phyloP scores from a whole-genome alignment of 2,113 vertebrate species.

The Hippocampus comes region DNA sequence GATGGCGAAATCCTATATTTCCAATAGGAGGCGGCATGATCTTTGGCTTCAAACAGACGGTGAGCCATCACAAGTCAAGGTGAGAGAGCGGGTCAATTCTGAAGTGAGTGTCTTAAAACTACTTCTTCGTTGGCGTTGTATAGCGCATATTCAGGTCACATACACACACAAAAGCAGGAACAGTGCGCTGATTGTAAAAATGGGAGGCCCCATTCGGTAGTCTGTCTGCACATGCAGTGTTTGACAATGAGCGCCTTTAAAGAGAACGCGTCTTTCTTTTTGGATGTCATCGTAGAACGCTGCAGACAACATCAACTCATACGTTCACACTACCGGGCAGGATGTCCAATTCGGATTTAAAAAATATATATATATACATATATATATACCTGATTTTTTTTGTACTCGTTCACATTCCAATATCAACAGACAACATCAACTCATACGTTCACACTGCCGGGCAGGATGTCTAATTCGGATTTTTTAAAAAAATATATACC shows the following conservation, averaged over 20 bases:
- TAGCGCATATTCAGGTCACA: not conserved
- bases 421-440: too few species aligned
- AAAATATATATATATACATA: too few species aligned
- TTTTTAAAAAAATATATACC: too few species aligned
- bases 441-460: too few species aligned
- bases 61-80: constrained; percentile 62
- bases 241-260: constrained; percentile 35
- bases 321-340: too few species aligned
- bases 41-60: constrained; percentile 74
- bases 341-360: too few species aligned
- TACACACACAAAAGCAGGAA: not conserved
- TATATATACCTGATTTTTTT: too few species aligned
- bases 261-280: constrained; percentile 7
- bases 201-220: not conserved
- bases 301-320: too few species aligned
- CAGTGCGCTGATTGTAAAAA: constrained; percentile 7
- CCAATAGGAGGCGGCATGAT: constrained; percentile 71
- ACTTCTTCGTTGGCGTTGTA: not conserved
- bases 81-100: too few species aligned
- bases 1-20: constrained; percentile 74
- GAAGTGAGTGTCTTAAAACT: not conserved
- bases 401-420: too few species aligned
- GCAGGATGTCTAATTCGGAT: too few species aligned
- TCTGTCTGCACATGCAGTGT: constrained; percentile 3
- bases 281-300: not conserved